phyloP scores from a whole-genome alignment of 2,797 vertebrate species.

The Esox masquinongy region DNA sequence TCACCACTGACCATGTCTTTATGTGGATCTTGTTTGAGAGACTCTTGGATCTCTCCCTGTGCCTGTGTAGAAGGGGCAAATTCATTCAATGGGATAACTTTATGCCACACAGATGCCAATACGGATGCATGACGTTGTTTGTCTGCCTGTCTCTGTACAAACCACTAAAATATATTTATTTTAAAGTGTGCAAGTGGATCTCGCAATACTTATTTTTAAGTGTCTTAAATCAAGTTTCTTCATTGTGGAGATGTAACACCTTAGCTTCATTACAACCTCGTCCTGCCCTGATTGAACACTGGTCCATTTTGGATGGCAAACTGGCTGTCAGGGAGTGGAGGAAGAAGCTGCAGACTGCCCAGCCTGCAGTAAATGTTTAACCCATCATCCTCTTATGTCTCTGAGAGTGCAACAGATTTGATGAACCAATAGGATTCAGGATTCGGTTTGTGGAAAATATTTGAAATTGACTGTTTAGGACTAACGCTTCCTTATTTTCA shows the following conservation, averaged over 20 bases:
- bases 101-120: neutral
- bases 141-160: slow-evolving; percentile 2
- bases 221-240: neutral
- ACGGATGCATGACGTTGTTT: neutral
- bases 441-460: neutral
- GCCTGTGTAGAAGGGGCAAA: neutral
- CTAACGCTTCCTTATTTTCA: neutral
- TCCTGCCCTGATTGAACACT: neutral
- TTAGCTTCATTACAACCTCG: neutral
- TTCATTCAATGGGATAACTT: neutral
- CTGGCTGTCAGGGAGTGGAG: neutral
- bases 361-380: neutral
- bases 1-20: neutral
- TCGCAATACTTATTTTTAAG: slow-evolving; percentile 7
- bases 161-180: slow-evolving; percentile 3
- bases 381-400: neutral
- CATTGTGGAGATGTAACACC: neutral
- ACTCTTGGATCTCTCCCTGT: neutral
- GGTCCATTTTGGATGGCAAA: neutral
- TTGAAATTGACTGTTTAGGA: neutral
- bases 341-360: neutral
- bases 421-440: neutral
- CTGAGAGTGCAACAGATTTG: neutral
- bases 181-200: neutral
- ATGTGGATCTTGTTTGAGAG: neutral